Evolutionary conservation across 2,797 vertebrate genomes (phyloP), one percentile per base, ranked within the genome.

Genomic region (Sebastes trivittatus): DNA sequence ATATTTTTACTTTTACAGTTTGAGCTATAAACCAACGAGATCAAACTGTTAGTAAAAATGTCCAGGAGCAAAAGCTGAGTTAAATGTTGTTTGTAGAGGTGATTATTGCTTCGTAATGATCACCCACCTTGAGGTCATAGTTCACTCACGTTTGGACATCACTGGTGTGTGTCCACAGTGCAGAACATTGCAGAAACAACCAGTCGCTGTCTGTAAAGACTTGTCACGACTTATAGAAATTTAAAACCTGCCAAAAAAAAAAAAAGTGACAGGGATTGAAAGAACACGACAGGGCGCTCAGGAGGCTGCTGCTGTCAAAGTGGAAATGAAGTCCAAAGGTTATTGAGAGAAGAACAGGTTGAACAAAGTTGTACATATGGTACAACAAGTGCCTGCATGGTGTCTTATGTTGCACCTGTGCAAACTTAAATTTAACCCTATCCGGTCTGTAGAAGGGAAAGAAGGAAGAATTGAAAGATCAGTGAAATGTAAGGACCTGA

Each of bases 371-470:
- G 83, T 30, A 22, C 79, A 62, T 73, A 34, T 77, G 85, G 56
- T 89, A 90, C 84, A 90, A 62, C 90, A 90, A 89, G 92, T 90
- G 90, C 72, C 78, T 83, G 76, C 77, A 59, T 36, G 75, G 81
- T 89, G 84, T 83, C 77, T 88, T 65, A 42, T 55, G 85, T 42
- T 93, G 91, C 94, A 94, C 91, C 93, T 94, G 93, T 90, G 89
- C 87, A 84, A 78, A 90, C 82, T 83, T 75, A 42, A 73, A 74
- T 65, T 86, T 56, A 87, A 85, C 77, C 65, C 74, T 56, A 30
- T 79, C 49, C 54, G 13, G 61, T 32, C 64, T 36, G 72, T 27
- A 29, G 38, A 67, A 14, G 46, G 6, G 29, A 36, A 61, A 52
- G 66, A n/a, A 22, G 25, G 29, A 25, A 46, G 20, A 68, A 55